A percentile compares a stretch with the other conserved stretches of the same genome.
Evolutionary conservation across 2,797 vertebrate genomes (phyloP).

Genomic region (Danio kyathit): DNA sequence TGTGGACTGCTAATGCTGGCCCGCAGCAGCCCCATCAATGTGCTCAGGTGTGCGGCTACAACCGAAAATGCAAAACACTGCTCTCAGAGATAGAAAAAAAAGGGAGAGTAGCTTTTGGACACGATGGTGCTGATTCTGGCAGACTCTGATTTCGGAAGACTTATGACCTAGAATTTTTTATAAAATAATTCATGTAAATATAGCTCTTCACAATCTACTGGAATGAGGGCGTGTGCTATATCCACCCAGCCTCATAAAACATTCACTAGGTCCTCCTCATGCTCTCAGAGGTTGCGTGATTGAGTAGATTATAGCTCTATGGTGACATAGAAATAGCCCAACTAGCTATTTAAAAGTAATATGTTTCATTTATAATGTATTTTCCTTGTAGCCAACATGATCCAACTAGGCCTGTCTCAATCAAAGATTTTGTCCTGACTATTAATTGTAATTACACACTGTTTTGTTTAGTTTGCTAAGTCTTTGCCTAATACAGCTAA

Average conservation of each 20-base stretch:
- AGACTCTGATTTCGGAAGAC: conserved; percentile 38
- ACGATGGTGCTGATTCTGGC: conserved; percentile 23
- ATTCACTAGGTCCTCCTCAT: conserved; percentile 40
- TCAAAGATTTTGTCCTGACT: too few species aligned
- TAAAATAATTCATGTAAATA: conserved; percentile 67
- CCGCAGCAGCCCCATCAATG: conserved; percentile 15
- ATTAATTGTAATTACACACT: too few species aligned
- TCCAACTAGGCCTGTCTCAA: too few species aligned
- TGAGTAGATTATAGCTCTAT: not conserved
- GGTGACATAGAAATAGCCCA: not conserved
- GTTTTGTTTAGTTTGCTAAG: too few species aligned
- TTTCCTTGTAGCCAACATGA: not conserved
- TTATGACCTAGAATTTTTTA: conserved; percentile 63
- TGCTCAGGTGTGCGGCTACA: conserved; percentile 44
- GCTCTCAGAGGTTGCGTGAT: conserved; percentile 24
- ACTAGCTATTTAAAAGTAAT: not conserved
- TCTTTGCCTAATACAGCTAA: too few species aligned
- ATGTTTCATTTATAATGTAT: not conserved
- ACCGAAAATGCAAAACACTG: conserved; percentile 36
- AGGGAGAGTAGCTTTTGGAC: conserved; percentile 3
- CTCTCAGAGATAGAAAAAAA: conserved; percentile 12
- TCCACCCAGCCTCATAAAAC: conserved; percentile 50
- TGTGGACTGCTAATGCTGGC: conserved; percentile 63
- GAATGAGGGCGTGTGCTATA: conserved; percentile 49
- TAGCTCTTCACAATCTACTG: conserved; percentile 50